Conservation (phyloP, 2,797 vertebrate species). For the Girardinus metallicus region DNA sequence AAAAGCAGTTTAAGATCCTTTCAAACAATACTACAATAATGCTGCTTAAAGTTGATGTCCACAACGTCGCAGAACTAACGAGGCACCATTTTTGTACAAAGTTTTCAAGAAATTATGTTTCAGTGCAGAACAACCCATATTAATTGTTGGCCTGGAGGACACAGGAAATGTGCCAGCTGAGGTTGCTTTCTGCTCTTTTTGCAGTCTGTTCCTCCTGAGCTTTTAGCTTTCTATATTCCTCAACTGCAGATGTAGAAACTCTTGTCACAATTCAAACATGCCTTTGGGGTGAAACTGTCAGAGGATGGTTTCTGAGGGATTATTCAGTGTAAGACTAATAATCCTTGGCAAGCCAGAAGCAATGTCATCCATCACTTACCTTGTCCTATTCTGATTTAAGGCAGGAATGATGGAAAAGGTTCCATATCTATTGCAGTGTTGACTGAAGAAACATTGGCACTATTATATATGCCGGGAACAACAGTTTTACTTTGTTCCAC, state of each 20-base stretch:
- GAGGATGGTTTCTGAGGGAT: slow-evolving; percentile 47
- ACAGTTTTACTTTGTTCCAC: slow-evolving; percentile 17
- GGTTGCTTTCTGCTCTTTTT: slow-evolving; percentile 19
- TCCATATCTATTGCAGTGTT: slow-evolving; percentile 56
- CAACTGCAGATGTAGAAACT: slow-evolving; percentile 35
- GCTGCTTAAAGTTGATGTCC: background rate
- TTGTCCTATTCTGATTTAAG: slow-evolving; percentile 60
- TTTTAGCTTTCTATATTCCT: slow-evolving; percentile 23
- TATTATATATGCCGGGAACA: slow-evolving; percentile 24
- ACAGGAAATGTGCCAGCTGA: slow-evolving; percentile 40
- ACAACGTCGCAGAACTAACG: background rate
- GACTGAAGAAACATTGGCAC: slow-evolving; percentile 52
- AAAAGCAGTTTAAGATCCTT: background rate
- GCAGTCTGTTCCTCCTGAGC: slow-evolving; percentile 8
- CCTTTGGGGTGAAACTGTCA: slow-evolving; percentile 36
- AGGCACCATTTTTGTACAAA: slow-evolving; percentile 21
- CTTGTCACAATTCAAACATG: slow-evolving; percentile 35
- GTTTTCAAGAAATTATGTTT: slow-evolving; percentile 25
- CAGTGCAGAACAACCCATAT: slow-evolving; percentile 14
- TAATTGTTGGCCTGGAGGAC: slow-evolving; percentile 39
- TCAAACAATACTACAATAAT: background rate
- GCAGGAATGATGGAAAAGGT: slow-evolving; percentile 52
- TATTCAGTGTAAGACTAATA: slow-evolving; percentile 58
- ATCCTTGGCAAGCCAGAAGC: slow-evolving; percentile 56
- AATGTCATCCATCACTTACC: slow-evolving; percentile 70